Evolutionary conservation across 2,113 vertebrate genomes (phyloP), one percentile per base, ranked within the genome.

Genomic region (Benitochromis conjunctus): DNA sequence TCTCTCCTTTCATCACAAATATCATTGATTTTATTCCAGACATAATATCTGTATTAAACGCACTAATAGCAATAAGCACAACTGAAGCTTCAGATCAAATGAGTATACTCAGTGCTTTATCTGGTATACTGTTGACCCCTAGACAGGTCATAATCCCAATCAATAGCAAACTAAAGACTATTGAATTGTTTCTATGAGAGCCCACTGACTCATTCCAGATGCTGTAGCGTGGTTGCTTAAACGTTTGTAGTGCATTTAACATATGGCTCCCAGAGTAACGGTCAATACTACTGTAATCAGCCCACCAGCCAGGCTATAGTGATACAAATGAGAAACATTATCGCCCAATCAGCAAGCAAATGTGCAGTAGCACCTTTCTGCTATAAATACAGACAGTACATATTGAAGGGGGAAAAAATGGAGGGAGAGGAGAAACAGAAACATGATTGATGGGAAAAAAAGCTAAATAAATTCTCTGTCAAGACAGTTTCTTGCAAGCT

Each of bases 241-340:
- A 76, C 6, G 8, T 85, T 85, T 82, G 87, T 34, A 57, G 3
- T 89, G 81, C 80, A 88, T 90, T 94, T 90, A 90, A 89, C 85
- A 89, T 88, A 86, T 56, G 79, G 57, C 77, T 91, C 87, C 58
- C 51, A 74, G 64, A 87, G 87, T 84, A 91, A 87, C 66, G 77
- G 79, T 92, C 92, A 76, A 91, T 90, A 89, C 60, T 60, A 24
- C 77, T 80, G 55, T 86, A 88, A 95, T 94, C 74, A 89, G 84
- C 86, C 86, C 88, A 87, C 48, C 80, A 87, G 88, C 79, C 78
- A 57, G 46, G 57, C 83, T 91, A 55, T 19, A 93, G 91, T 93
- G 91, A 94, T 89, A 94, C 64, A 94, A 91, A 94, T 93, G 91
- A 89, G 88, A 80, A 83, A 85, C 88, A 94, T 93, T 91, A 94